phyloP scores from a whole-genome alignment of 2,113 vertebrate species.

The Paramisgurnus dabryanus region DNA sequence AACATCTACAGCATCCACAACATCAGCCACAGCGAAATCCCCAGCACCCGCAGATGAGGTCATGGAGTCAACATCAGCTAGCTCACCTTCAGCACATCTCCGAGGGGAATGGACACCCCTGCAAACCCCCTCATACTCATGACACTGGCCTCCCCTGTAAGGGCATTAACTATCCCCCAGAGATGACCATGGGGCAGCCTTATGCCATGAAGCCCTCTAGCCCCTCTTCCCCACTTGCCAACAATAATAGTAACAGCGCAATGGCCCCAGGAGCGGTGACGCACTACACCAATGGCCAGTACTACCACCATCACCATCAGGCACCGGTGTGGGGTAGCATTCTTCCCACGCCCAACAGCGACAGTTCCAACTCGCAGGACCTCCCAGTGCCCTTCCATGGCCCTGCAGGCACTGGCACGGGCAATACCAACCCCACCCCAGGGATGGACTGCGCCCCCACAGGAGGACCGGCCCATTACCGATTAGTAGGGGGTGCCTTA shows the following conservation, averaged over 20 bases:
- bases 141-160: slow-evolving; percentile 86
- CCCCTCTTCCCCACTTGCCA: slow-evolving; percentile 86
- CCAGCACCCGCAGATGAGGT: slow-evolving; percentile 80
- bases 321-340: slow-evolving; percentile 93
- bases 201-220: slow-evolving; percentile 91
- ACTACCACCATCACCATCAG: slow-evolving; percentile 93
- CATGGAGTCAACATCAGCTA: slow-evolving; percentile 95
- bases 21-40: slow-evolving; percentile 58
- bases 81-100: slow-evolving; percentile 89
- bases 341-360: slow-evolving; percentile 96
- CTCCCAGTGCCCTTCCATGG: slow-evolving; percentile 90
- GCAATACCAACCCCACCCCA: slow-evolving; percentile 73
- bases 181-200: slow-evolving; percentile 92
- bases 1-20: slow-evolving; percentile 42
- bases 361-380: slow-evolving; percentile 99
- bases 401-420: slow-evolving; percentile 71
- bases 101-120: slow-evolving; percentile 79
- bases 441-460: slow-evolving; percentile 86
- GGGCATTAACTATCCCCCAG: slow-evolving; percentile 85
- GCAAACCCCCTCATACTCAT: slow-evolving; percentile 77
- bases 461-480: slow-evolving; percentile 85
- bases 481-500: slow-evolving; percentile 73
- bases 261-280: slow-evolving; percentile 86
- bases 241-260: slow-evolving; percentile 82
- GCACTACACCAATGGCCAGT: slow-evolving; percentile 91